Base-by-base conservation (phyloP, 2,888 invertebrate genomes). In the Thyatira batis region DNA sequence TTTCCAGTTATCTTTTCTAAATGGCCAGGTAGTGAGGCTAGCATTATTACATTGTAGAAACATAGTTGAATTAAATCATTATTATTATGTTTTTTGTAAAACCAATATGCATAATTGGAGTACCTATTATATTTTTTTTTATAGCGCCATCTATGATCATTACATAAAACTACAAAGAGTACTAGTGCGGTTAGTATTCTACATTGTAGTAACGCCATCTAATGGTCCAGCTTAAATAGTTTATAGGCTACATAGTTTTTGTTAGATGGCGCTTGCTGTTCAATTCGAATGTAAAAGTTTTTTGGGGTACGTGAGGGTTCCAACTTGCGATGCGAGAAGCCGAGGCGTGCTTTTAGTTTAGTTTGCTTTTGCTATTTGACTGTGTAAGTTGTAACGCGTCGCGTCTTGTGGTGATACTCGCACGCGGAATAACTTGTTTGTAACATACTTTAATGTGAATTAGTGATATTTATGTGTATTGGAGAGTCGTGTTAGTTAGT, bases 351-450 rank as follows among this genome's bases (percentile, higher is more conserved):
- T 49, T 53, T 33, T 48, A 49, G 53, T 30, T 83, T 80, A 89
- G 87, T 88, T 83, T 82, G 82, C 74, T 74, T 84, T 82, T 81
- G 82, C 72, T 70, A 54, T 67, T 71, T 61, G 80, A 60, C 63
- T 53, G 78, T 58, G 69, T 57, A 58, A 63, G 82, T 73, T 58
- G 76, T 67, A 66, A 69, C 55, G 71, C 69, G 60, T 60, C 59
- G 64, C 52, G 68, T 65, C 58, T 60, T 64, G 76, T 78, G 73
- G 57, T 64, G 66, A 68, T 76, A 69, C 53, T 54, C 70, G 81
- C 82, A 84, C 89, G 84, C 89, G 90, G 67, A 78, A 74, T 78
- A 88, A 87, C 85, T 88, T 85, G 80, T 75, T 80, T 76, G 65
- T 75, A 60, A 80, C 65, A 68, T 76, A 80, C 75, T 82, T 79